These are phyloP conservation scores for Ennomos erosarius DNA, from an alignment of 2,888 invertebrate species.

Conservation along the genomic window DNA sequence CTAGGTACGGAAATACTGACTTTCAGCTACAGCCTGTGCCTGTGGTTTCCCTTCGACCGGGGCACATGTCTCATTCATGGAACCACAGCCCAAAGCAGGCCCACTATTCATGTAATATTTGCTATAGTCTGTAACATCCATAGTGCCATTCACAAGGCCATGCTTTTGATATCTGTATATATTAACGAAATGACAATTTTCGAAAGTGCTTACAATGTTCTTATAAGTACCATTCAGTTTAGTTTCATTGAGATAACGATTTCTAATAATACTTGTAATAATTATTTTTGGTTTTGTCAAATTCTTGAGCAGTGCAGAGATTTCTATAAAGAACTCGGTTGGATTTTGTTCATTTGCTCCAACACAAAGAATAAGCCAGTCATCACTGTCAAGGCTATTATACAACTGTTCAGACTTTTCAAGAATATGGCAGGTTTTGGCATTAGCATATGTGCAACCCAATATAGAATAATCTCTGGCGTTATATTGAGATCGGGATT, in stretches of 20 bases:
- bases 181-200: background rate
- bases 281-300: background rate
- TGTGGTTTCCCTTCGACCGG: background rate
- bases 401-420: background rate
- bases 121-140: background rate
- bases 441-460: background rate
- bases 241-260: background rate
- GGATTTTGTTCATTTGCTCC: background rate
- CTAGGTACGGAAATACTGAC: background rate
- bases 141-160: background rate
- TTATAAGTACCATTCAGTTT: background rate
- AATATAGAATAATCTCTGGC: background rate
- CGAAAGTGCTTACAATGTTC: background rate
- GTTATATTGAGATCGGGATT: background rate
- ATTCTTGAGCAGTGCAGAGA: background rate
- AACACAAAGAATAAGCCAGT: background rate
- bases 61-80: too few relatives aligned
- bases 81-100: too few relatives aligned
- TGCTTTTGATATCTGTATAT: background rate
- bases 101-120: background rate
- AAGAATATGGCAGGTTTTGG: background rate
- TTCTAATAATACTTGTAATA: background rate
- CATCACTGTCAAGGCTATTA: background rate
- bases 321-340: background rate
- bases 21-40: background rate